Base-by-base conservation (phyloP, 2,888 invertebrate species). In the Deilephila elpenor region DNA sequence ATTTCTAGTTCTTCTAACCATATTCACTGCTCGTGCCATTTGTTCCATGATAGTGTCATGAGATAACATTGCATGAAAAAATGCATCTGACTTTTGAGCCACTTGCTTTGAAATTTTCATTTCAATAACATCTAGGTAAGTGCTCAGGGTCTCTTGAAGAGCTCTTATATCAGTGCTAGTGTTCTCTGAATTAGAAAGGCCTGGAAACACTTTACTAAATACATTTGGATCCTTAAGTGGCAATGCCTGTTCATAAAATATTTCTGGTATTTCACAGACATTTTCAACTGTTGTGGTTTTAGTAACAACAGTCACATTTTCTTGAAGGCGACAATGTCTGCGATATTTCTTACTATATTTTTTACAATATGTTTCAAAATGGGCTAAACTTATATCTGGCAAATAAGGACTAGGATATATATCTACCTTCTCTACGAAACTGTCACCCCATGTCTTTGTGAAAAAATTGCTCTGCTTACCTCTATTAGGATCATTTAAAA, bases 11-110 rank as follows among this genome's bases (percentile, higher is more conserved):
- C 95, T 95, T 84, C 96, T 96, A 51, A 98, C 97, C 84, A 97
- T 97, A 75, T 95, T 96, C 14, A 97, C 96, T 29, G 98, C 98
- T 85, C 96, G 96, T 0, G 97, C 97, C 96, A 99, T 97, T 87
- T 99, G 98, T 80, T 98, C 98, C 97, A 99, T 98, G 71, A 99
- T 97, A 44, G 98, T 97, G 88, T 99, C 99, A 91, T 99, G 99
- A 8, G 99, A 99, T 73, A 99, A 97, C 98, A 99, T 99, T 0
- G 99, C 99, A 91, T 98, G 98, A 88, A 99, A 99, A 94, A 99
- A 99, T 25, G 99, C 99, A 82, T 98, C 98, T 14, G 99, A 99
- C 88, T 99, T 98, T 83, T 97, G 97, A 44, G 99, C 98, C 73
- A 99, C 97, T 95, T 99, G 99, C 83, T 97, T 97, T 6, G 98